Evolutionary conservation across 2,888 invertebrate species (phyloP), one percentile per base, ranked within the genome.

Genomic region (Heliconius hortense): DNA sequence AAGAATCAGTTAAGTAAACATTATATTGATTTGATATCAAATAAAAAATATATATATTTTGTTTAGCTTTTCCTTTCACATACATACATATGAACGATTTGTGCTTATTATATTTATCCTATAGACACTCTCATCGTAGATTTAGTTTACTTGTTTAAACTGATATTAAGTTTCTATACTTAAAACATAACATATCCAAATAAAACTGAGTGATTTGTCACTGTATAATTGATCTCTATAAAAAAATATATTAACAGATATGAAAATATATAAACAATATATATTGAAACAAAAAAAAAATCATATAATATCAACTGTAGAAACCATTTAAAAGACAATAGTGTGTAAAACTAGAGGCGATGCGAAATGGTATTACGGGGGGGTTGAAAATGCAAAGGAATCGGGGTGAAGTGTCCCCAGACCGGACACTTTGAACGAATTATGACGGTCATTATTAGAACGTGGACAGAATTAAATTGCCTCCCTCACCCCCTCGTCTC

Each of bases 381-480:
- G 89, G 91, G 90, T 88, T 85, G 75, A 77, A 89, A 90, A 93
- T 93, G 93, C 93, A 93, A 93, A 93, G 93, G 94, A 93, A 93
- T 93, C 92, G 88, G 87, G 86, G 81, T 81, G 88, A 90, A 92
- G 89, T 90, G 92, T 92, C 93, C 64, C 92, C 93, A 87, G 90
- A 92, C 94, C 94, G 94, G 94, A 94, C 94, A 94, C 94, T 94
- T 94, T 94, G 94, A 94, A 94, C 94, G 94, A 95, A 94, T 95
- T 95, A 95, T 95, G 94, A 94, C 94, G 93, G 94, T 94, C 94
- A 95, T 95, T 94, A 95, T 94, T 94, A 94, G 94, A 92, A 94
- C 94, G 94, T 94, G 94, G 94, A 94, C 94, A 94, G 94, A 95
- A 94, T 94, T 94, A 94, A 94, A 95, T 94, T 94, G 94, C 94